These are phyloP conservation scores for Linnaemya tessellans DNA, from an alignment of 2,888 invertebrate genomes.

Conservation along the genomic window DNA sequence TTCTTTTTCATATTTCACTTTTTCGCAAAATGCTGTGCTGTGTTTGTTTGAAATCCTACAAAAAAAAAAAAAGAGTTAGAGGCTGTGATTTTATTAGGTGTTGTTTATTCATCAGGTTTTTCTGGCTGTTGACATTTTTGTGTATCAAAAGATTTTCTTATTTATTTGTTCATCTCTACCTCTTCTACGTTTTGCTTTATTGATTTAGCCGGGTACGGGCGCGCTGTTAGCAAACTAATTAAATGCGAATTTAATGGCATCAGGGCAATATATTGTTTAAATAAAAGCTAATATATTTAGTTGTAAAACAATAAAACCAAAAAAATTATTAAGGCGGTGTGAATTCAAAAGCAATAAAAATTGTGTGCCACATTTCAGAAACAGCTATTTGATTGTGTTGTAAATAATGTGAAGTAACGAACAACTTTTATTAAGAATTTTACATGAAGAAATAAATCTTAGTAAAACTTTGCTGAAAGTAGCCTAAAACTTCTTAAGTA, in stretches of 20 bases:
- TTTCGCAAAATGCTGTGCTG: slow-evolving; percentile 8
- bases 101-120: slow-evolving; percentile 50
- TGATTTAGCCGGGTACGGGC: not conserved
- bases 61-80: slow-evolving; percentile 3
- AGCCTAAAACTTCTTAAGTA: not conserved
- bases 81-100: slow-evolving; percentile 56
- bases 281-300: not conserved
- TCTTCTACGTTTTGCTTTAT: not conserved
- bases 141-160: not conserved
- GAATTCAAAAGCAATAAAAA: too few species aligned
- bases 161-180: not conserved
- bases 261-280: not conserved
- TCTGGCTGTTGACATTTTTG: slow-evolving; percentile 32
- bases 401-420: too few species aligned
- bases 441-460: too few species aligned
- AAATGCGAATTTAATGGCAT: not conserved
- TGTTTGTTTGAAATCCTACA: slow-evolving; percentile 14
- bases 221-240: not conserved
- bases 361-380: too few species aligned
- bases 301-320: not conserved
- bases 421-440: too few species aligned
- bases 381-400: too few species aligned
- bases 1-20: slow-evolving; percentile 12
- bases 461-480: too few species aligned
- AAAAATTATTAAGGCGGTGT: too few species aligned